Evolutionary conservation across 2,797 vertebrate genomes (phyloP).

Genomic region (Neoniphon sammara): DNA sequence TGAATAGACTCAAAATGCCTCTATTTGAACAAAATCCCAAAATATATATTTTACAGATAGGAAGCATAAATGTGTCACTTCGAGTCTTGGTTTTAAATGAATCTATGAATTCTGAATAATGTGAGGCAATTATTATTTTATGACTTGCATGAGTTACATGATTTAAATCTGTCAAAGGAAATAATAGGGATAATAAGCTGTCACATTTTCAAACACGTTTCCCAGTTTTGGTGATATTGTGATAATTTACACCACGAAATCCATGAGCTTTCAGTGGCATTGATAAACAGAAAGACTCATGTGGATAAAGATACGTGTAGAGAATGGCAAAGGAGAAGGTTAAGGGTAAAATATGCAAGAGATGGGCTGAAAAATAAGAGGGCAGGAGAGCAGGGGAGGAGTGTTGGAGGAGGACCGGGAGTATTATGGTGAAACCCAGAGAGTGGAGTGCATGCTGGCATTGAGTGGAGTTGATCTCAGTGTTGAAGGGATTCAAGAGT

Average conservation of each 20-base stretch:
- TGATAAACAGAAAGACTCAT: background rate
- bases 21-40: too few species aligned
- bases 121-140: background rate
- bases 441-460: conserved; percentile 20
- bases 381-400: conserved; percentile 24
- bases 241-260: background rate
- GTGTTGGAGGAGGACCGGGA: conserved; percentile 25
- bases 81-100: background rate
- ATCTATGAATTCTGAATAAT: background rate
- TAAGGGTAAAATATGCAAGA: conserved; percentile 23
- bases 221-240: too few species aligned
- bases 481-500: conserved; percentile 57
- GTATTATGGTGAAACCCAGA: conserved; percentile 15
- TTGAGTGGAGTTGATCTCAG: conserved; percentile 40
- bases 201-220: too few species aligned
- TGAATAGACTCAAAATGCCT: too few species aligned
- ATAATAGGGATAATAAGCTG: too few species aligned
- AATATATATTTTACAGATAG: too few species aligned
- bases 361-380: conserved; percentile 20
- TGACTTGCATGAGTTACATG: background rate
- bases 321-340: conserved; percentile 3
- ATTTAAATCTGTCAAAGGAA: background rate
- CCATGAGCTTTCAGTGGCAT: background rate
- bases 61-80: background rate
- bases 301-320: background rate